Evolutionary conservation across 2,888 invertebrate species (phyloP).

Genomic region (Apotomis turbidana): DNA sequence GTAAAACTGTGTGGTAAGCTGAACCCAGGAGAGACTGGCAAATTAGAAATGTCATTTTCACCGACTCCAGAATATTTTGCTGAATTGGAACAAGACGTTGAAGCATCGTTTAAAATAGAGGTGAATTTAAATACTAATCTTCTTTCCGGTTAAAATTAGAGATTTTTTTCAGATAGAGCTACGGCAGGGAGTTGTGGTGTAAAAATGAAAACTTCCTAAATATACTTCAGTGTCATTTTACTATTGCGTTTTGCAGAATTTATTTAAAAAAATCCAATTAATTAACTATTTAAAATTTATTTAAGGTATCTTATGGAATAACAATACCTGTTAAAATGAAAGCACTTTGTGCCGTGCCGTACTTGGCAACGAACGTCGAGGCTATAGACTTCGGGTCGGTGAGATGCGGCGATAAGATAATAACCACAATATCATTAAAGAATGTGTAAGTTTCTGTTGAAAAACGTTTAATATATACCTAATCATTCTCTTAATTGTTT

Average conservation of each 20-base stretch:
- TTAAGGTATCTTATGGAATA: constrained; percentile 83
- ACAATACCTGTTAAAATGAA: constrained; percentile 83
- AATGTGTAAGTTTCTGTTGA: constrained; percentile 78
- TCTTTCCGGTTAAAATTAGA: too few species aligned
- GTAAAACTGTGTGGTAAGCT: constrained; percentile 73
- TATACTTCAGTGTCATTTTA: too few species aligned
- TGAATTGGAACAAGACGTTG: constrained; percentile 72
- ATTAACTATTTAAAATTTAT: constrained; percentile 11
- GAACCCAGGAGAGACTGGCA: constrained; percentile 74
- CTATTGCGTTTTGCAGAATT: too few species aligned
- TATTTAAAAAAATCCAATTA: too few species aligned
- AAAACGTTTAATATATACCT: neutral
- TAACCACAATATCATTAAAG: constrained; percentile 78
- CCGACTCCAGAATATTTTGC: constrained; percentile 74
- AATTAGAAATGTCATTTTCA: constrained; percentile 79
- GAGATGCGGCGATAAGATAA: constrained; percentile 83
- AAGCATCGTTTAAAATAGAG: constrained; percentile 75
- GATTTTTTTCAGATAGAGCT: too few species aligned
- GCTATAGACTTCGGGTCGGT: constrained; percentile 83
- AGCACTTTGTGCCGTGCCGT: constrained; percentile 84
- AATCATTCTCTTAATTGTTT: neutral
- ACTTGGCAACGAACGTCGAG: constrained; percentile 70
- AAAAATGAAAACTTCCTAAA: too few species aligned
- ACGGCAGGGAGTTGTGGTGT: too few species aligned
- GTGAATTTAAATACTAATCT: constrained; percentile 55